Conservation (phyloP, 1,140 invertebrate species). For the Ctenoplectra terminalis region DNA sequence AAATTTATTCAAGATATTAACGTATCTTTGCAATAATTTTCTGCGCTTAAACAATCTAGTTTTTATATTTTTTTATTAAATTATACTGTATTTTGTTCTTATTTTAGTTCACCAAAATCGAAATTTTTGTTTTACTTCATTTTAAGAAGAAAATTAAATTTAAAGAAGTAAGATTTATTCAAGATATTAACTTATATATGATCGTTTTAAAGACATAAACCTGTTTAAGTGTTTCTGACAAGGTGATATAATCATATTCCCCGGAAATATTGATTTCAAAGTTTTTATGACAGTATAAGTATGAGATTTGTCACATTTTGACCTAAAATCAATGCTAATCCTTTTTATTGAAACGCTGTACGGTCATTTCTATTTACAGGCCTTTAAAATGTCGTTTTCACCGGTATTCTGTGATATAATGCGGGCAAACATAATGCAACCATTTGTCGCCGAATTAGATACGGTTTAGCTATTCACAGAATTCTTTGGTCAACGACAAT, state of each 20-base stretch:
- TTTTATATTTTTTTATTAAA: too few relatives aligned
- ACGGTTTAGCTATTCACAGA: conserved; percentile 36
- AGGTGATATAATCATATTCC: too few relatives aligned
- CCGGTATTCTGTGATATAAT: conserved; percentile 6
- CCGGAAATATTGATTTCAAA: too few relatives aligned
- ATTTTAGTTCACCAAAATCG: too few relatives aligned
- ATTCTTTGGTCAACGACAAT: conserved; percentile 11
- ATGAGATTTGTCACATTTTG: neutral
- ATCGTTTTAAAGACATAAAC: too few relatives aligned
- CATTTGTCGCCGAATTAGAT: conserved; percentile 47
- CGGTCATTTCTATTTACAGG: neutral
- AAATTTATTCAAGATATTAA: too few relatives aligned
- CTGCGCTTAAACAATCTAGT: too few relatives aligned
- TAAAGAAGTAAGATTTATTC: too few relatives aligned
- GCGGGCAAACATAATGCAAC: conserved; percentile 32
- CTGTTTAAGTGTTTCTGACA: too few relatives aligned
- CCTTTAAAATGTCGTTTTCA: conserved; percentile 30
- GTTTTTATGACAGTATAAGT: neutral
- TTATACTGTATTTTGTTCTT: too few relatives aligned
- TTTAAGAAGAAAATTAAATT: neutral
- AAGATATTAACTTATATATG: too few relatives aligned
- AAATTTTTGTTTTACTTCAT: neutral
- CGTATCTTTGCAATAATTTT: too few relatives aligned
- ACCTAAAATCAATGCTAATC: neutral
- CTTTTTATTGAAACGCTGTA: neutral